Base-by-base conservation (phyloP, 2,797 vertebrate genomes). In the Antennarius maculatus region DNA sequence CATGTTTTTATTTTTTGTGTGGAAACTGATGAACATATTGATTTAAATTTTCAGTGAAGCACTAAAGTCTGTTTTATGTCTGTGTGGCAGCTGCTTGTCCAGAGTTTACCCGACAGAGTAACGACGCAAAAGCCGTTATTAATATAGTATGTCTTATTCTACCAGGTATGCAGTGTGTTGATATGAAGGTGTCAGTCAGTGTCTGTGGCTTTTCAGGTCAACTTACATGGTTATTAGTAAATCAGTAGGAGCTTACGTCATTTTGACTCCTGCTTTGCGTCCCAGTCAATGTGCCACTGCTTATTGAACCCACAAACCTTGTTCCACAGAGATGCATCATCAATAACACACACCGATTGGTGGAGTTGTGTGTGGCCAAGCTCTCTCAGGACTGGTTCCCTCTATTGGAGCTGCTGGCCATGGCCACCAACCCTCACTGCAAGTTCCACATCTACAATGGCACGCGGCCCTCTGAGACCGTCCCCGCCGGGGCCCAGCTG, bases 361-460 rank as follows among this genome's bases (percentile, higher is more conserved):
- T 99, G 79, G 98, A 99, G 82, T 92, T 99, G n/a, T 99, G 98
- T 92, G 97, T 99, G 93, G 95, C 96, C 87, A 99, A 99, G 95
- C 94, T 99, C 89, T 97, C 97, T 94, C 97, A 99, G 93, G 98
- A 99, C 88, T 99, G 98, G 97, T 99, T 99, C 92, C 97, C 98
- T 87, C 94, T 99, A 92, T 94, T 99, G 87, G 98, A 99, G 95
- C 96, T 99, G 87, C 93, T 99, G 93, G 96, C 98, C 79, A 99
- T 99, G 97, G 97, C 98, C 94, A 95, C 97, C 90, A 99, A 99
- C 94, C 98, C 97, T 90, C 97, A 99, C 92, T 99, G 98, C 95
- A 99, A 99, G 93, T 99, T 99, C 91, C 98, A 99, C 92, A 96
- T 99, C 71, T 99, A 99, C 90, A 99, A 99, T 84, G 98, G 97